Evolutionary conservation across 2,797 vertebrate genomes (phyloP).

Genomic region (Spheniscus humboldti): DNA sequence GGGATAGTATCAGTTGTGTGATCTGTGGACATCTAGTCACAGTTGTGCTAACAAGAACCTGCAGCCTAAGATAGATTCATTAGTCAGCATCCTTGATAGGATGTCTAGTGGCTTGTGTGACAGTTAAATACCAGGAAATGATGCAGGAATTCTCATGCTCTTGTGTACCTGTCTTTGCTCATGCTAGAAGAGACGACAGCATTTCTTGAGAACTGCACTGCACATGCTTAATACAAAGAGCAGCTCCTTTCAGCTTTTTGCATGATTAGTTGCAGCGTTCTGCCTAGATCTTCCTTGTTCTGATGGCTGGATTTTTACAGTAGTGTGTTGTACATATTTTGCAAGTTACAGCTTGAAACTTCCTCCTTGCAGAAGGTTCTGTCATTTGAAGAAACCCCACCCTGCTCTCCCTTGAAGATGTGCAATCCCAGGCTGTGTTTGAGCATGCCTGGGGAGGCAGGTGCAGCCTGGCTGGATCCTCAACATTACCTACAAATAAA

Average conservation of each 20-base stretch:
- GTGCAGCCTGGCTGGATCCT: constrained; percentile 33
- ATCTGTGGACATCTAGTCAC: background rate
- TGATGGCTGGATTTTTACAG: constrained; percentile 51
- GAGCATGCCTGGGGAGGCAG: background rate
- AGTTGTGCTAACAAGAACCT: background rate
- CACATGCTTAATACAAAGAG: background rate
- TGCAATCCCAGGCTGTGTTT: constrained; percentile 39
- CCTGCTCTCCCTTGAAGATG: constrained; percentile 50
- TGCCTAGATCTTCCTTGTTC: constrained; percentile 4
- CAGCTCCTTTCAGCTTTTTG: constrained; percentile 6
- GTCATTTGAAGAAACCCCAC: constrained; percentile 50
- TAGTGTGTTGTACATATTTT: constrained; percentile 29
- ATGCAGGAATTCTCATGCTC: background rate
- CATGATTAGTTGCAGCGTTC: constrained; percentile 5
- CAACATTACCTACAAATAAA: constrained; percentile 36
- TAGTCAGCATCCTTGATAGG: constrained; percentile 22
- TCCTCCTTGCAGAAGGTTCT: constrained; percentile 23
- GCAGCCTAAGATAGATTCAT: background rate
- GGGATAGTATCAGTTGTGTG: background rate
- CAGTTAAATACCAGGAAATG: constrained; percentile 2
- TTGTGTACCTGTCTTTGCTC: background rate
- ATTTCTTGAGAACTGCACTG: background rate
- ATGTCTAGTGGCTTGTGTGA: background rate
- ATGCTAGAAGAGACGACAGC: background rate
- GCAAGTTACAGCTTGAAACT: constrained; percentile 70